A percentile compares a stretch with the other conserved stretches of the same genome.
phyloP scores from a whole-genome alignment of 92 coral and sea anemone species.

The Meandrina meandrites region DNA sequence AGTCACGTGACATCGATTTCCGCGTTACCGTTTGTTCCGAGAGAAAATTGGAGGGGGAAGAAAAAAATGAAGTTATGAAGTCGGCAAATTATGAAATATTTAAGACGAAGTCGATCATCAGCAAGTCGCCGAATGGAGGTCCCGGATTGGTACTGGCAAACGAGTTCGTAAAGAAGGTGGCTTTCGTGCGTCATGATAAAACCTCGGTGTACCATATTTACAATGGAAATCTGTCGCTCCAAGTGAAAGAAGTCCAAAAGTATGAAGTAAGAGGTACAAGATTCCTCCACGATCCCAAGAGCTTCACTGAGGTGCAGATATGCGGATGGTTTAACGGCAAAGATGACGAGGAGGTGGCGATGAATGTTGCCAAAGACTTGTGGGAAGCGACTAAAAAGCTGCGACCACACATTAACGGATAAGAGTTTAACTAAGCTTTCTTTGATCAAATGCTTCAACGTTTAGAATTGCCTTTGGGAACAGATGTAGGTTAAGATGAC shows the following conservation, averaged over 20 bases:
- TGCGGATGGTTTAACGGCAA: slow-evolving; percentile 23
- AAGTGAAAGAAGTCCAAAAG: slow-evolving; percentile 43
- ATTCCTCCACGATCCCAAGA: slow-evolving; percentile 7
- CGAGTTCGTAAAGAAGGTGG: slow-evolving; percentile 49
- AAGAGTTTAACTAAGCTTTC: neutral
- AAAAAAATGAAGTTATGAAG: slow-evolving; percentile 43
- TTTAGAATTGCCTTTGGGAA: neutral
- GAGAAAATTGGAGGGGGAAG: slow-evolving; percentile 39
- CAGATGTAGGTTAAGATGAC: too few species aligned
- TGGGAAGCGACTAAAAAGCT: slow-evolving; percentile 43
- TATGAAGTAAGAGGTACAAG: slow-evolving; percentile 38
- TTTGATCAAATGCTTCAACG: neutral
- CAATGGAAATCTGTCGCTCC: slow-evolving; percentile 36
- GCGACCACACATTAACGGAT: slow-evolving; percentile 8
- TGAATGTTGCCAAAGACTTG: slow-evolving; percentile 36
- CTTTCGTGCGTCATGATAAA: slow-evolving; percentile 50
- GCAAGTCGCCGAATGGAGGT: slow-evolving; percentile 11
- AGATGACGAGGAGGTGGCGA: slow-evolving; percentile 38
- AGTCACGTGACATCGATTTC: slow-evolving; percentile 68
- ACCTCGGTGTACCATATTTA: slow-evolving; percentile 38
- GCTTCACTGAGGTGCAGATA: slow-evolving; percentile 17
- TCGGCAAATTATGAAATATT: slow-evolving; percentile 59
- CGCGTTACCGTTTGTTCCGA: slow-evolving; percentile 57
- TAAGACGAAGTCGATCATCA: slow-evolving; percentile 42
- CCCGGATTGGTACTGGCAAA: slow-evolving; percentile 28